Conservation (phyloP, 2,113 vertebrate species). For the Trichomycterus rosablanca region DNA sequence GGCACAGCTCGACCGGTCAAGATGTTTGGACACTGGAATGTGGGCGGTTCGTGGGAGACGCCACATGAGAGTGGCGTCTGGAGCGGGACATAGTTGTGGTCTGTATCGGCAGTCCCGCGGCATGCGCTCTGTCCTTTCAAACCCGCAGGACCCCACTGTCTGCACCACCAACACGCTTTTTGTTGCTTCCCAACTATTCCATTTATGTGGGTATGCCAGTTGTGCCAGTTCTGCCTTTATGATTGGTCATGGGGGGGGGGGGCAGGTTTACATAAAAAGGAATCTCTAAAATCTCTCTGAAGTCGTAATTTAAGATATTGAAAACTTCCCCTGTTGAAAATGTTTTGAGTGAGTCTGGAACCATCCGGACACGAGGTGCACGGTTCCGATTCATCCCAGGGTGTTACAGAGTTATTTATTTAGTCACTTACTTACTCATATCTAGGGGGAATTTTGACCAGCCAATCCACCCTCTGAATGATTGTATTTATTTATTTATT, state of each 20-base stretch:
- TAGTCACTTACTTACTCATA: no score
- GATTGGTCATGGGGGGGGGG: neutral
- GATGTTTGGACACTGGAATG: slow-evolving; percentile 73
- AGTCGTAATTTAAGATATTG: no score
- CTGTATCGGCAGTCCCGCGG: slow-evolving; percentile 59
- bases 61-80: slow-evolving; percentile 65
- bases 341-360: no score
- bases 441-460: no score
- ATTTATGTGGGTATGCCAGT: neutral
- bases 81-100: slow-evolving; percentile 67
- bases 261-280: neutral
- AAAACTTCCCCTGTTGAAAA: no score
- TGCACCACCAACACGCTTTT: slow-evolving; percentile 55
- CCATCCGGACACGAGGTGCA: no score
- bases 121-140: slow-evolving; percentile 47
- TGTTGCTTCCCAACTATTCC: slow-evolving; percentile 1
- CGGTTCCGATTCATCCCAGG: no score
- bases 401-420: no score
- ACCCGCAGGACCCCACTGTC: slow-evolving; percentile 46
- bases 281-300: neutral
- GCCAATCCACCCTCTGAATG: no score
- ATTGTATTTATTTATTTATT: no score
- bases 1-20: slow-evolving; percentile 70
- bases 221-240: neutral
- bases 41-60: slow-evolving; percentile 63